Evolutionary conservation across 1,140 invertebrate species (phyloP).

Genomic region (Neuroterus valhalla): DNA sequence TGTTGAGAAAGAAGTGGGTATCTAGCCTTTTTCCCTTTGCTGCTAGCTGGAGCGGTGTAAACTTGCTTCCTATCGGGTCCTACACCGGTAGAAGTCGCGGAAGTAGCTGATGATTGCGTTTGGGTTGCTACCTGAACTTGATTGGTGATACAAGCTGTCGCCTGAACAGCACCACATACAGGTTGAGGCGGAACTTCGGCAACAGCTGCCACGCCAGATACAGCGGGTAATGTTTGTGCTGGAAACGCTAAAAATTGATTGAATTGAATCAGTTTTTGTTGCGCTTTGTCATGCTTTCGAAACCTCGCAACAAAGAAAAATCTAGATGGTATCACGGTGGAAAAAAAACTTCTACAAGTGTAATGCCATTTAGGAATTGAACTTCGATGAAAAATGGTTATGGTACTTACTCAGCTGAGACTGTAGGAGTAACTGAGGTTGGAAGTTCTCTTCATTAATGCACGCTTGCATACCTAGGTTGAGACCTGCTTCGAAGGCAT

Average conservation of each 20-base stretch:
- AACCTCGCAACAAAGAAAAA: not conserved
- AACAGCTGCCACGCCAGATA: conserved; percentile 51
- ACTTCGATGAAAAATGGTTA: conserved; percentile 14
- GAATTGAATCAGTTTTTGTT: too few species aligned
- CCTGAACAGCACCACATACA: conserved; percentile 57
- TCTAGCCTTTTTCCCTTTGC: conserved; percentile 69
- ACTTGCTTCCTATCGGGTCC: conserved; percentile 68
- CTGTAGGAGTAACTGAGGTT: conserved; percentile 64
- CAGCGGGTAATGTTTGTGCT: conserved; percentile 61
- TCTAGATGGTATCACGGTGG: not conserved
- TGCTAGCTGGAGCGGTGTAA: conserved; percentile 62
- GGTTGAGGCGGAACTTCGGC: conserved; percentile 58
- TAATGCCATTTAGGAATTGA: conserved; percentile 4
- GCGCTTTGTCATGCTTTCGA: not conserved
- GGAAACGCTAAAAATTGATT: conserved; percentile 59
- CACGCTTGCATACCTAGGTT: conserved; percentile 65
- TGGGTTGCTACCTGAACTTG: conserved; percentile 80
- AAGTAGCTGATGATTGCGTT: conserved; percentile 72
- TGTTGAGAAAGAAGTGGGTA: conserved; percentile 74
- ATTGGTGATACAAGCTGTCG: conserved; percentile 62
- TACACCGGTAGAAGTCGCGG: conserved; percentile 60
- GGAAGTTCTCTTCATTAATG: conserved; percentile 57
- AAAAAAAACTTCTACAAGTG: not conserved
- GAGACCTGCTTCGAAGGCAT: conserved; percentile 67
- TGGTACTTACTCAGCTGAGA: conserved; percentile 68